phyloP scores from a whole-genome alignment of 2,113 vertebrate species.

The Centropus bengalensis region DNA sequence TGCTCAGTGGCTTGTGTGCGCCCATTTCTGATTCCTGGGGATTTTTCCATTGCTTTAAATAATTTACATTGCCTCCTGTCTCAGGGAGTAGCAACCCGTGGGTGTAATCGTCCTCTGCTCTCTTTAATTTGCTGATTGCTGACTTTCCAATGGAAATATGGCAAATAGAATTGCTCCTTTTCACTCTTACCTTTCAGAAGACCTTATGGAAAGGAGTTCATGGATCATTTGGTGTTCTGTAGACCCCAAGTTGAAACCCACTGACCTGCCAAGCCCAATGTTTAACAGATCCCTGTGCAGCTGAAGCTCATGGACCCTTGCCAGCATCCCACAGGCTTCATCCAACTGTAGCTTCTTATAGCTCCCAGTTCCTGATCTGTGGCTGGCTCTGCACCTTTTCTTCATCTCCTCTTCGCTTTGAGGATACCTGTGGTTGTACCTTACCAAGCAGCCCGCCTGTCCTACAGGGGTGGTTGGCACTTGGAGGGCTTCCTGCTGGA shows the following conservation, averaged over 20 bases:
- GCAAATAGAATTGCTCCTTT: neutral
- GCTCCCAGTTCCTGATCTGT: neutral
- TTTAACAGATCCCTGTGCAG: neutral
- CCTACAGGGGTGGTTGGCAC: neutral
- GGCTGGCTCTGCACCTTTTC: neutral
- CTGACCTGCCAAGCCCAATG: neutral
- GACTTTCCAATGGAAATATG: neutral
- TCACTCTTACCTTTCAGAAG: neutral
- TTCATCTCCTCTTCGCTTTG: neutral
- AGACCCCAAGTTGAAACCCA: neutral
- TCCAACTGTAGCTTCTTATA: neutral
- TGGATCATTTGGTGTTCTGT: neutral
- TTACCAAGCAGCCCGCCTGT: too few species aligned
- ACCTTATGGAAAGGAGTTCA: neutral
- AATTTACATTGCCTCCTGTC: neutral
- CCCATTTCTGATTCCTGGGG: neutral
- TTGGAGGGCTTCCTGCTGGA: neutral
- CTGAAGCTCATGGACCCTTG: neutral
- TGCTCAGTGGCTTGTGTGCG: neutral
- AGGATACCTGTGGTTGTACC: neutral
- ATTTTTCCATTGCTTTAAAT: neutral
- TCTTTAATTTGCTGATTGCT: neutral
- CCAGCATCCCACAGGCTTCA: neutral
- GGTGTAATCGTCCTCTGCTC: neutral
- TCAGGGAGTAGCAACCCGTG: neutral